Conservation (phyloP, 2,888 invertebrate species). For the Synergus japonicus region DNA sequence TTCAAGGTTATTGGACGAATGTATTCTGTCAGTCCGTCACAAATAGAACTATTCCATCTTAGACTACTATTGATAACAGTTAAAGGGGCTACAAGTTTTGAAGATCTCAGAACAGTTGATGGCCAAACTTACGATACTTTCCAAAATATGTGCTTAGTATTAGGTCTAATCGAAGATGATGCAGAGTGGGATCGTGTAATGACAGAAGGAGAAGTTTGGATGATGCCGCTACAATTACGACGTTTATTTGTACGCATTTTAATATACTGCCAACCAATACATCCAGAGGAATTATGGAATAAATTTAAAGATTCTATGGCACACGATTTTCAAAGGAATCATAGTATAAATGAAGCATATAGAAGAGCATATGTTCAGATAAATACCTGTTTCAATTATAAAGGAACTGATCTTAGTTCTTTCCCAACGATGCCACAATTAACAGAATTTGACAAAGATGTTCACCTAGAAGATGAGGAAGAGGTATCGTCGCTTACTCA, state of each 20-base stretch:
- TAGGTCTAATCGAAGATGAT: slow-evolving; percentile 7
- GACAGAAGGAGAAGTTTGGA: slow-evolving; percentile 42
- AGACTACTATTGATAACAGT: slow-evolving; percentile 40
- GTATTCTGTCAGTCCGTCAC: slow-evolving; percentile 44
- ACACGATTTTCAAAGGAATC: slow-evolving; percentile 47
- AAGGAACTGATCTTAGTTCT: not conserved
- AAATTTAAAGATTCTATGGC: slow-evolving; percentile 54
- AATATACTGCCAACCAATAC: slow-evolving; percentile 55
- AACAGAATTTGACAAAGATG: not conserved
- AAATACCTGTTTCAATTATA: not conserved
- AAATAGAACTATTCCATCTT: slow-evolving; percentile 35
- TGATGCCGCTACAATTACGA: slow-evolving; percentile 58
- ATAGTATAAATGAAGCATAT: not conserved
- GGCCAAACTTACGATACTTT: slow-evolving; percentile 13
- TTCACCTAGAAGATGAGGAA: not conserved
- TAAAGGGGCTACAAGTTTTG: slow-evolving; percentile 36
- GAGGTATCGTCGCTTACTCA: not conserved
- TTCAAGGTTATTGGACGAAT: slow-evolving; percentile 32
- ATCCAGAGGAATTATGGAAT: slow-evolving; percentile 54
- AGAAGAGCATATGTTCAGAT: slow-evolving; percentile 33
- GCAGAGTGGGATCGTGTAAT: slow-evolving; percentile 47
- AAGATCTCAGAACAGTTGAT: slow-evolving; percentile 41
- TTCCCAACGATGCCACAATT: not conserved
- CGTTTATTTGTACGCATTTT: slow-evolving; percentile 65
- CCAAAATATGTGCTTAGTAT: slow-evolving; percentile 8